phyloP scores from a whole-genome alignment of 2,888 invertebrate genomes.

The Pandemis corylana region DNA sequence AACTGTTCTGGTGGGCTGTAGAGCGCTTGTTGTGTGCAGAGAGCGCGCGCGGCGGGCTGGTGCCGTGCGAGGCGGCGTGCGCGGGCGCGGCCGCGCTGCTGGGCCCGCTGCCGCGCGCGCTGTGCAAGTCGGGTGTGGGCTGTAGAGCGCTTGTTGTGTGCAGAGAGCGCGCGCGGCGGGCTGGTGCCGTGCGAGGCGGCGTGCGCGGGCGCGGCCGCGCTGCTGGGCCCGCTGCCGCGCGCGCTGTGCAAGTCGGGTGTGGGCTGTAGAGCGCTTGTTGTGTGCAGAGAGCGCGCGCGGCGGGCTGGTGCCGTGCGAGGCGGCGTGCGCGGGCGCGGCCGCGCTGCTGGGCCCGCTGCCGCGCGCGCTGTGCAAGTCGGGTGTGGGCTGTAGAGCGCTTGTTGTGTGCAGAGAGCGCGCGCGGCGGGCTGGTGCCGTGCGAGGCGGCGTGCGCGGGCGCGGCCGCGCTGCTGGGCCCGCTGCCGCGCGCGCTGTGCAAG shows the following conservation, averaged over 20 bases:
- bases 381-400: no score
- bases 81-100: constrained; percentile 18
- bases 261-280: not conserved
- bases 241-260: no score
- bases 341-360: no score
- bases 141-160: not conserved
- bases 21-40: not conserved
- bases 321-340: no score
- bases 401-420: not conserved
- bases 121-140: no score
- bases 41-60: not conserved
- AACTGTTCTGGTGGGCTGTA: no score
- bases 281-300: not conserved
- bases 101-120: constrained; percentile 55
- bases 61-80: constrained; percentile 17
- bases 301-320: no score
- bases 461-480: no score
- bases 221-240: constrained; percentile 53
- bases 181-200: constrained; percentile 17
- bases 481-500: no score
- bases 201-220: constrained; percentile 19
- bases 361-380: no score
- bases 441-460: no score
- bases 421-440: no score
- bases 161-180: not conserved